Base-by-base conservation (phyloP, 2,113 vertebrate genomes). In the Prunella fulvescens region DNA sequence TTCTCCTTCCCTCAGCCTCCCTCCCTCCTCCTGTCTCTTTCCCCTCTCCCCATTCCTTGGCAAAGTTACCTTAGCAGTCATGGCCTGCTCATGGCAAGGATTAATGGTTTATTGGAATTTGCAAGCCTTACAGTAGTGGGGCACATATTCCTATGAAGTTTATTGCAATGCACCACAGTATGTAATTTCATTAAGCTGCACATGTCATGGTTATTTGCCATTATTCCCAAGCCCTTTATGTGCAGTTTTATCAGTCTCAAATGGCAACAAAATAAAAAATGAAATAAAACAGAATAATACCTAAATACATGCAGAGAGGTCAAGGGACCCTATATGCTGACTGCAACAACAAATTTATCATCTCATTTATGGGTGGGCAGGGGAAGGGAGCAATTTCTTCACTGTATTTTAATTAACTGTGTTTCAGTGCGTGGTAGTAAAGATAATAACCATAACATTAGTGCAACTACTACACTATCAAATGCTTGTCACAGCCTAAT, bases 341-440 rank as follows among this genome's bases (percentile, higher is more conserved):
- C 81, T 86, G 51, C 80, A 70, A 82, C 67, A 86, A 93, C 86
- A 76, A 84, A 94, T 96, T 95, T 90, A 95, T 95, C 11, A 33
- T 86, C 57, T 95, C 66, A 31, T 93, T 95, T 95, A 86, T 74
- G 61, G 82, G 81, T 73, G 92, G 54, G 37, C 62, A 67, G 67
- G 61, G 62, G 74, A 87, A 92, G 54, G 65, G 83, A 92, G 76
- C 82, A 89, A 70, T 93, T 95, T 94, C 50, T 93, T 71, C 80
- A 37, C 95, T 91, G 44, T 93, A 95, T 95, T 97, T 97, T 96
- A 96, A 97, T 96, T 97, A 96, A 94, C 95, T 94, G 42, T 65
- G 51, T 95, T 93, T 96, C 90, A 92, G 69, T 86, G 86, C 9
- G 1, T 17, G 6, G 84, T 85, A 88, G 65, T 86, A 83, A 94